Base-by-base conservation (phyloP, 2,888 invertebrate genomes). In the Heliconius erato region DNA sequence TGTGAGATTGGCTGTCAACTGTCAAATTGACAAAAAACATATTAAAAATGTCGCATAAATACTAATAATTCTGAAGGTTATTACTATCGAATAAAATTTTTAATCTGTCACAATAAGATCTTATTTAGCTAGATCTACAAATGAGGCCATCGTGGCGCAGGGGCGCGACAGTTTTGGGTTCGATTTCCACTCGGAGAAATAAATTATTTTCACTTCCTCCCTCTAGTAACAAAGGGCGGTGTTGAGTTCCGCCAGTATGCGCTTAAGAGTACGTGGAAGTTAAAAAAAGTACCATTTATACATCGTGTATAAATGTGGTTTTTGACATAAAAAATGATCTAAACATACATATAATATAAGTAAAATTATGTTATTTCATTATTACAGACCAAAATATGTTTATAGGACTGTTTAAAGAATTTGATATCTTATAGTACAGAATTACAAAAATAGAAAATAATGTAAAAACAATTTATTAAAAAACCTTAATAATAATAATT, bases 321-420 rank as follows among this genome's bases (percentile, higher is more conserved):
- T 12, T n/a, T 71, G 7, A 35, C 23, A 40, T 5, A 40, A 23
- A 28, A 11, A 26, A 44, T 35, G 35, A 69, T 69, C 19, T 69
- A 67, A 32, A 35, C 14, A 44, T 44, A 16, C 44, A 26, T n/a
- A 49, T 28, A 72, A 49, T 72, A 9, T 44, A 28, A 72, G 49
- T 49, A 49, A 44, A 72, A n/a, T n/a, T 71, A 26, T 44, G 26
- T n/a, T 2, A 44, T 44, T 49, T 72, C 72, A 72, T 49, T 49
- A 49, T 72, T 72, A 44, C 44, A 72, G 72, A 72, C 72, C 49
- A 72, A 72, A 72, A 72, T 16, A 19, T 49, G 26, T 49, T 44
- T 72, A 72, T 7, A 72, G 71, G 71, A 72, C 72, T 72, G 44
- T 72, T 72, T 14, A 26, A 26, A 44, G 71, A 72, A 44, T 44